Conservation (phyloP, 2,113 vertebrate species). For the Casuarius casuarius region DNA sequence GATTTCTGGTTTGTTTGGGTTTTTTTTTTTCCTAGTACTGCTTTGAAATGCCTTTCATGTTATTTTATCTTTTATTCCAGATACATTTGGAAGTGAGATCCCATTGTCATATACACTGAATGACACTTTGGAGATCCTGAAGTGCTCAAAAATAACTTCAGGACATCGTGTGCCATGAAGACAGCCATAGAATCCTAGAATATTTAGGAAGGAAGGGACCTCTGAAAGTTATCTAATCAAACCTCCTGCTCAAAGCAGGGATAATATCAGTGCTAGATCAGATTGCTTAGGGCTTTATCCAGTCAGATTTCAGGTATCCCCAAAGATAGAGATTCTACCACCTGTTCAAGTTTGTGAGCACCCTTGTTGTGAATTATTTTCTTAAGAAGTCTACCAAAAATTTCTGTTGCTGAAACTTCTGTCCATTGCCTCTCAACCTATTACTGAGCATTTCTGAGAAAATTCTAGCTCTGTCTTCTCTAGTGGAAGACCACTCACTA, state of each 20-base stretch:
- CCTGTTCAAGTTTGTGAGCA: not conserved
- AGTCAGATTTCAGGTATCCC: not conserved
- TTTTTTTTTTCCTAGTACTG: not conserved
- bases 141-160: not conserved
- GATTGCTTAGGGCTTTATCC: not conserved
- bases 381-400: not conserved
- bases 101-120: not conserved
- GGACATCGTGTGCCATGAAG: not conserved
- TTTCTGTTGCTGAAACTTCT: not conserved
- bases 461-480: not conserved
- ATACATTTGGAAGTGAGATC: not conserved
- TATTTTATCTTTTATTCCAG: not conserved
- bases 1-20: not conserved
- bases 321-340: not conserved
- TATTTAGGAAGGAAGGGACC: not conserved
- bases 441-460: not conserved
- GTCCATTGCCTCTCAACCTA: not conserved
- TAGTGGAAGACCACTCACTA: not conserved
- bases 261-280: not conserved
- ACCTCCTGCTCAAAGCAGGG: not conserved
- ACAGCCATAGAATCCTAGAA: not conserved
- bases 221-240: not conserved
- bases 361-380: not conserved
- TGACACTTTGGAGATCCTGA: not conserved
- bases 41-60: not conserved